Evolutionary conservation across 2,888 invertebrate genomes (phyloP).

Genomic region (Villa cingulata): DNA sequence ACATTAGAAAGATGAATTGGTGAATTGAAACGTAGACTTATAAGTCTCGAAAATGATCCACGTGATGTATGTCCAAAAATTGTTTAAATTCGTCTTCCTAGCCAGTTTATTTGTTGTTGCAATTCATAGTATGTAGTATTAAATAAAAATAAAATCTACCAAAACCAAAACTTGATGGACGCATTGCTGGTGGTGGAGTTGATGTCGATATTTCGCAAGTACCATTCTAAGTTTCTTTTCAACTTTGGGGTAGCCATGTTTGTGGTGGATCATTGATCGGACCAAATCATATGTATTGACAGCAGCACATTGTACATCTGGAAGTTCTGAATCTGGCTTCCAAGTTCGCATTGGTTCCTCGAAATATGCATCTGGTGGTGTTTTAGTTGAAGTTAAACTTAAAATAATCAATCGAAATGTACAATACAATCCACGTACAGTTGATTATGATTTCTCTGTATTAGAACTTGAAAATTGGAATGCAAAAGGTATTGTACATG

Average conservation of each 20-base stretch:
- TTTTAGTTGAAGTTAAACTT: slow-evolving; percentile 23
- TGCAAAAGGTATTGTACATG: slow-evolving; percentile 15
- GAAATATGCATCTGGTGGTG: slow-evolving; percentile 27
- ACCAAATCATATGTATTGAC: slow-evolving; percentile 30
- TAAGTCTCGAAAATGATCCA: too few relatives aligned
- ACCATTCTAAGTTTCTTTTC: slow-evolving; percentile 38
- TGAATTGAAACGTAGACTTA: too few relatives aligned
- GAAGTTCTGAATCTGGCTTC: slow-evolving; percentile 5
- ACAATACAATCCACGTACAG: slow-evolving; percentile 27
- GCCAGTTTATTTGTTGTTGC: neutral
- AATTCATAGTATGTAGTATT: neutral
- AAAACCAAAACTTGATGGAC: slow-evolving; percentile 18
- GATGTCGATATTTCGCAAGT: slow-evolving; percentile 29
- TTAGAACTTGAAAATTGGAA: slow-evolving; percentile 27
- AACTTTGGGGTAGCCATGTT: slow-evolving; percentile 27
- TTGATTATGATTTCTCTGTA: slow-evolving; percentile 36
- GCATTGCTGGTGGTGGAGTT: slow-evolving; percentile 38
- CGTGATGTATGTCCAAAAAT: too few relatives aligned
- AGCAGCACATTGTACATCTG: slow-evolving; percentile 35
- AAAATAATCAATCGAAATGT: slow-evolving; percentile 26
- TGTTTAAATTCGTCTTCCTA: neutral
- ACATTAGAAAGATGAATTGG: too few relatives aligned
- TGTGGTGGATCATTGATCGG: slow-evolving; percentile 38
- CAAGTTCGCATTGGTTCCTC: slow-evolving; percentile 33
- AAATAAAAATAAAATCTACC: neutral